Evolutionary conservation across 2,797 vertebrate species (phyloP), one percentile per base, ranked within the genome.

Genomic region (Gymnothorax reevesii): DNA sequence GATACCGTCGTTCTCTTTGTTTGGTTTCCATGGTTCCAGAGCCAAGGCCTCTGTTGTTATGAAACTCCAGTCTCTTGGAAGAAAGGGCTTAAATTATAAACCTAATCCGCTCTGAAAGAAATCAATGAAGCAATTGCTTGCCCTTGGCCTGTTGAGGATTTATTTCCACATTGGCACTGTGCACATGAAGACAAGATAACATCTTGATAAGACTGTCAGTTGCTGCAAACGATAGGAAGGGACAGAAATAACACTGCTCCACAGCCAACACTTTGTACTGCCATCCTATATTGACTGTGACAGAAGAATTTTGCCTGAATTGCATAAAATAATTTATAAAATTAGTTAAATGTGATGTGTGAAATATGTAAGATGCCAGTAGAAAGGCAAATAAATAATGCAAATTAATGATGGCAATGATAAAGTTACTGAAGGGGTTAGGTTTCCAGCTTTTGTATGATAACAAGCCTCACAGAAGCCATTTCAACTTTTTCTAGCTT

Each of bases 21-120:
- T 90, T 84, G 79, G 89, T 92, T 89, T 82, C 90, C 86, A 88
- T 89, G 89, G 87, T 57, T 80, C 82, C 66, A 49, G 83, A 77
- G 69, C 59, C 69, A 82, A 33, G 33, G 73, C 33, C 82, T 60
- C 62, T 84, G 82, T 83, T 87, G 88, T 83, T 83, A 60, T 88
- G 85, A 75, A 66, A 66, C 83, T 22, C 54, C 22, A 85, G 86
- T 86, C 79, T 27, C 27, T 59, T 42, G 33, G 83, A 13, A 60
- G 55, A 2, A 71, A 66, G 33, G 55, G 83, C 87, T 85, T 79
- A 85, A 71, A 86, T 82, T 64, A 27, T 71, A 73, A 66, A 62
- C 57, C 64, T 85, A 82, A 87, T 73, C 77, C 57, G 15, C 27
- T 54, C 17, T n/a, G 83, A 84, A 52, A 77, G 49, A 80, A 80